These are phyloP conservation scores for Apamea anceps DNA, from an alignment of 2,888 invertebrate genomes.

Conservation along the genomic window DNA sequence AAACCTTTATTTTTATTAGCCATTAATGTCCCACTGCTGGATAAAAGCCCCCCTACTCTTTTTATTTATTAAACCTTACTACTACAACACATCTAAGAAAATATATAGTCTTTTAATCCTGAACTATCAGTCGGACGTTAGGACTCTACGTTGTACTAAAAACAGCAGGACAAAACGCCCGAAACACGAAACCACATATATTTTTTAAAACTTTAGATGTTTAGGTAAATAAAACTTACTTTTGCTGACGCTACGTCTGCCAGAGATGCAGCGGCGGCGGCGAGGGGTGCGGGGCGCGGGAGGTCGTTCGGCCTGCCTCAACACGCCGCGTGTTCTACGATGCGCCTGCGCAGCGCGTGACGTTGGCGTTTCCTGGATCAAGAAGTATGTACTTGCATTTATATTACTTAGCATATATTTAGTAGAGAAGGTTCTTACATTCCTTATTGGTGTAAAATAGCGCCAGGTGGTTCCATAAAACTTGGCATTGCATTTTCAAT, in stretches of 20 bases:
- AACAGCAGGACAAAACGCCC: neutral
- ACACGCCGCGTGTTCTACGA: constrained; percentile 83
- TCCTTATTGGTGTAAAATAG: neutral
- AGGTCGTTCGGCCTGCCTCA: constrained; percentile 87
- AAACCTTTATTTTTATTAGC: too few species aligned
- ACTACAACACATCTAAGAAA: neutral
- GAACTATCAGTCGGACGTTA: too few species aligned
- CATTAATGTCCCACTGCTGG: too few species aligned
- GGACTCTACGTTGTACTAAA: neutral
- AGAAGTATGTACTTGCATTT: constrained; percentile 43
- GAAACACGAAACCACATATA: neutral
- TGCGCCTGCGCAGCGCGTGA: constrained; percentile 74
- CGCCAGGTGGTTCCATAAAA: neutral
- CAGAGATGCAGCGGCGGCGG: constrained; percentile 46
- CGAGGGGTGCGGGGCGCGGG: constrained; percentile 67
- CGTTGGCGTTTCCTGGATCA: constrained; percentile 74
- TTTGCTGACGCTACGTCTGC: constrained; percentile 77
- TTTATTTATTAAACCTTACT: neutral
- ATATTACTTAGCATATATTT: constrained; percentile 29
- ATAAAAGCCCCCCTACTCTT: too few species aligned
- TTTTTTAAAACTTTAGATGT: neutral
- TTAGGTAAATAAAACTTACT: constrained; percentile 2
- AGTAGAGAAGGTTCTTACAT: neutral
- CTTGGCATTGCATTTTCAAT: neutral
- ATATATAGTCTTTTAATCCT: neutral